Percentiles rank a stretch among this genome's conserved stretches.
Conservation (phyloP, 2,888 invertebrate genomes). For the Sesia apiformis region DNA sequence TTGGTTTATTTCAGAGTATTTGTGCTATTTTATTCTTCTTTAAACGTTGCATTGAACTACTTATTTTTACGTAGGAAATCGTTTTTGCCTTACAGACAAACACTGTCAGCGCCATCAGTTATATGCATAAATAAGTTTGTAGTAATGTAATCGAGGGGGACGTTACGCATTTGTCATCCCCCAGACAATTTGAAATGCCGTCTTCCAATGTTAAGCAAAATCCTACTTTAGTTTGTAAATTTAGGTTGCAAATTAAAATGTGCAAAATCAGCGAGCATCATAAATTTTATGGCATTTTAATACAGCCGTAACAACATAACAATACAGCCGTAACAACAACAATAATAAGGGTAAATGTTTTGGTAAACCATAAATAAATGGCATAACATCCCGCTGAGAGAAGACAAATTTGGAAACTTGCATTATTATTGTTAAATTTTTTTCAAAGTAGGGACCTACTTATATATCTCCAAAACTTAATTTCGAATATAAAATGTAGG, state of each 20-base stretch:
- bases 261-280: conserved; percentile 48
- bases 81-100: no score
- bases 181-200: conserved; percentile 11
- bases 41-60: no score
- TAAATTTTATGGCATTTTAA: conserved; percentile 72
- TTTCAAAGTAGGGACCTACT: no score
- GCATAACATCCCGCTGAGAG: conserved; percentile 48
- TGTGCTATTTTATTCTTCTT: no score
- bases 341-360: conserved; percentile 73
- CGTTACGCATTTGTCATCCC: conserved; percentile 60
- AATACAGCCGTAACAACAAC: conserved; percentile 70
- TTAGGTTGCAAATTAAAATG: no score
- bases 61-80: no score
- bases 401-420: conserved; percentile 46
- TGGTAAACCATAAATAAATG: conserved; percentile 71
- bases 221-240: conserved; percentile 5
- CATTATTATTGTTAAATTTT: no score
- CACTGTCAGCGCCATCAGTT: no score
- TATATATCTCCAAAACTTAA: no score
- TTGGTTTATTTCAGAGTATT: no score
- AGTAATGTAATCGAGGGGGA: conserved; percentile 64
- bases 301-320: conserved; percentile 61
- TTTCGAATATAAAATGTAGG: no score
- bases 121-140: conserved; percentile 13
- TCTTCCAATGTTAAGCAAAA: conserved; percentile 13